These are phyloP conservation scores for Melolontha melolontha DNA, from an alignment of 2,888 invertebrate species.

Conservation along the genomic window DNA sequence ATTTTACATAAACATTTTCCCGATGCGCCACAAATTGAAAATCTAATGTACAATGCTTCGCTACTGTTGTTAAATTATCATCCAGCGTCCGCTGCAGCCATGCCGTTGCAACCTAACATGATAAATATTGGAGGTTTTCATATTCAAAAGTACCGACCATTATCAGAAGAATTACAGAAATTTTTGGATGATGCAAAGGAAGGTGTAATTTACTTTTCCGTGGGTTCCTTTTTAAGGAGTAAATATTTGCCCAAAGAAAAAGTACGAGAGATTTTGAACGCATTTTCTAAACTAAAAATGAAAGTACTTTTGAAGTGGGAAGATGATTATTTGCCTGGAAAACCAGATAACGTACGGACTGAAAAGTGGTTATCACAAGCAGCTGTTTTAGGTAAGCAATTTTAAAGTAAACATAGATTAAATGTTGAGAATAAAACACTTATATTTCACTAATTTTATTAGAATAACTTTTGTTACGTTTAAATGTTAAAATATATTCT, in stretches of 20 bases:
- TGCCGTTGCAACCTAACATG: conserved; percentile 69
- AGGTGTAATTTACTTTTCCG: conserved; percentile 71
- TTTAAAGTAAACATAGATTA: too few species aligned
- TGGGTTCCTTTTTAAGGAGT: conserved; percentile 72
- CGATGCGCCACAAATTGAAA: conserved; percentile 51
- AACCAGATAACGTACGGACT: conserved; percentile 64
- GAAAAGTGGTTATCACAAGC: conserved; percentile 65
- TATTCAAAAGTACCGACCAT: conserved; percentile 49
- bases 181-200: conserved; percentile 67
- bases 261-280: conserved; percentile 68
- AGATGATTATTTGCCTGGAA: conserved; percentile 55
- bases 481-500: too few species aligned
- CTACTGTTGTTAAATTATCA: conserved; percentile 62
- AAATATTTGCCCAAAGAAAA: conserved; percentile 68
- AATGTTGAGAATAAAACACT: too few species aligned
- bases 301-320: conserved; percentile 70
- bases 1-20: conserved; percentile 56
- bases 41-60: conserved; percentile 54
- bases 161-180: conserved; percentile 66
- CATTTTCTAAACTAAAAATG: conserved; percentile 70
- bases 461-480: too few species aligned
- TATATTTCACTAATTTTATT: too few species aligned
- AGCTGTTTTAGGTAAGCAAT: conserved; percentile 51
- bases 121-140: conserved; percentile 72
- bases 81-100: conserved; percentile 66